phyloP scores from a whole-genome alignment of 92 coral and sea anemone genomes.

The Plumapathes pennacea region DNA sequence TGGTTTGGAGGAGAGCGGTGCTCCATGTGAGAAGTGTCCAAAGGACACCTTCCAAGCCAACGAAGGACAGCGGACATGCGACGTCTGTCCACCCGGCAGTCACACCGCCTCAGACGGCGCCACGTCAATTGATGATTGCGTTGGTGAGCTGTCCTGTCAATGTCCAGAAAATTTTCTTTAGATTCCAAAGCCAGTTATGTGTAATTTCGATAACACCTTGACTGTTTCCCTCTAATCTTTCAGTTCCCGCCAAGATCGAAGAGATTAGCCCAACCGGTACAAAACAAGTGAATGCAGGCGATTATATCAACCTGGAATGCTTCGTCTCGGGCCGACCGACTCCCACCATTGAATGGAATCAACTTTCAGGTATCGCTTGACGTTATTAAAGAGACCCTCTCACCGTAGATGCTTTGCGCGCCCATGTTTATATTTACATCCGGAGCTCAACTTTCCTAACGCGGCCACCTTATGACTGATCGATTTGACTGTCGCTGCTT shows the following conservation, averaged over 20 bases:
- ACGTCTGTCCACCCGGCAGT: slow-evolving; percentile 82
- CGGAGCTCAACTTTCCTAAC: too few species aligned
- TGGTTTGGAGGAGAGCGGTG: slow-evolving; percentile 60
- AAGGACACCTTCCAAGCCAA: slow-evolving; percentile 65
- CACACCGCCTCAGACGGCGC: slow-evolving; percentile 60
- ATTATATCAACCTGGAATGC: slow-evolving; percentile 41
- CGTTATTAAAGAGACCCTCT: too few species aligned
- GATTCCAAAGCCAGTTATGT: too few species aligned
- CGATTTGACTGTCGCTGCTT: too few species aligned
- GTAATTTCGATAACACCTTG: too few species aligned
- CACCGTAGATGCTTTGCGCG: too few species aligned
- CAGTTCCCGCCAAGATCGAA: slow-evolving; percentile 50
- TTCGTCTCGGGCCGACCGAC: slow-evolving; percentile 57
- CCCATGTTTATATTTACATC: too few species aligned
- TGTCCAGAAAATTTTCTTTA: too few species aligned
- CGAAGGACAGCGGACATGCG: slow-evolving; percentile 59
- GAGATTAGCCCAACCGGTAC: slow-evolving; percentile 37
- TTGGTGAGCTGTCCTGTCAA: slow-evolving; percentile 77
- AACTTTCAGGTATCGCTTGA: background rate
- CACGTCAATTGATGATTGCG: slow-evolving; percentile 66
- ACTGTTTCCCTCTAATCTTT: background rate
- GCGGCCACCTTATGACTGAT: too few species aligned
- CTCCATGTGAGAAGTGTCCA: slow-evolving; percentile 87
- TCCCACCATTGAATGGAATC: slow-evolving; percentile 24
- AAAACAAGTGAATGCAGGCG: slow-evolving; percentile 33